A percentile compares a stretch with the other conserved stretches of the same genome.
phyloP scores from a whole-genome alignment of 2,888 invertebrate genomes.

The Platerodrilus igneus region DNA sequence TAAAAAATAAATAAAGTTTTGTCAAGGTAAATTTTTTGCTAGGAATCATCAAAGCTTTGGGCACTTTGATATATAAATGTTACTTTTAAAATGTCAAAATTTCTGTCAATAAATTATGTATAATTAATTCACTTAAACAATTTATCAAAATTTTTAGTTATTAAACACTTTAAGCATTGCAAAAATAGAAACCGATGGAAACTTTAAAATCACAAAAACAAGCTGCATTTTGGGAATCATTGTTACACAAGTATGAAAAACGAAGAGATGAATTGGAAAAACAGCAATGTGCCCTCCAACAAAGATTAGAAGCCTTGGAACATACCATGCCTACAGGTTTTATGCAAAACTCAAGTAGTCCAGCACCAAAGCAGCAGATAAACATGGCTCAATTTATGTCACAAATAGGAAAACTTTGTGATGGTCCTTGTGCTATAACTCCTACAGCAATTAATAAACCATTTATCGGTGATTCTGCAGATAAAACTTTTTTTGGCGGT shows the following conservation, averaged over 20 bases:
- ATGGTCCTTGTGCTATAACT: background rate
- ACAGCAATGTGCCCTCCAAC: constrained; percentile 51
- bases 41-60: no score
- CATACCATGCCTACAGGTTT: constrained; percentile 47
- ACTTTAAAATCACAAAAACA: constrained; percentile 9
- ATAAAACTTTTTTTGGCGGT: no score
- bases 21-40: no score
- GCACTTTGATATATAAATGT: background rate
- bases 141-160: constrained; percentile 4
- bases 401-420: constrained; percentile 28
- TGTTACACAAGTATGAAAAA: constrained; percentile 55
- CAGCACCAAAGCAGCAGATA: constrained; percentile 16
- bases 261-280: constrained; percentile 52
- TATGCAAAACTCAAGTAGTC: background rate
- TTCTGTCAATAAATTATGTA: no score
- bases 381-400: constrained; percentile 24
- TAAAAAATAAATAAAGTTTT: no score
- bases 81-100: background rate
- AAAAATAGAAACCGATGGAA: constrained; percentile 8
- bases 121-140: no score
- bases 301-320: constrained; percentile 56
- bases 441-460: background rate
- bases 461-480: no score
- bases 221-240: constrained; percentile 24
- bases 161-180: background rate